A percentile compares a stretch with the other conserved stretches of the same genome.
Conservation (phyloP, 2,797 vertebrate genomes). For the Alexandromys oeconomus region DNA sequence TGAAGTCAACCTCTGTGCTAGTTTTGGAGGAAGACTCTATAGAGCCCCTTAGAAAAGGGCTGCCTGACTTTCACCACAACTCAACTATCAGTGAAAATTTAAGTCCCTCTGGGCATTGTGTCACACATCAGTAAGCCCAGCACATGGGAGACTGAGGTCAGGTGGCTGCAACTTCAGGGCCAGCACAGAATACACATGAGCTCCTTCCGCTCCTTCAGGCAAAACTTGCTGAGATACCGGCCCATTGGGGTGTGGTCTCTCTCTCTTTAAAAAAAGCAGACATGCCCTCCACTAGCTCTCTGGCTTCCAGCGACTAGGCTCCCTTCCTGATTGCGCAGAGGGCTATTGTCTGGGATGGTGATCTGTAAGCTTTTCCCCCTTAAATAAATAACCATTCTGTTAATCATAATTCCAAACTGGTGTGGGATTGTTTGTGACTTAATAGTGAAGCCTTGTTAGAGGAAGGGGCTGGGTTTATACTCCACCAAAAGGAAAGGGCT, state of each 20-base stretch:
- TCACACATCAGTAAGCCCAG: background rate
- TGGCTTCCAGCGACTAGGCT: no score
- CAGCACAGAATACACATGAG: background rate
- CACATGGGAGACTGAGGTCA: background rate
- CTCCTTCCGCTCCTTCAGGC: no score
- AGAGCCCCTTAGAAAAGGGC: background rate
- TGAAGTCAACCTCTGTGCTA: background rate
- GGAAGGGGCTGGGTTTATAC: background rate
- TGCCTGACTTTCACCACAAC: background rate
- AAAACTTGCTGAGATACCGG: no score
- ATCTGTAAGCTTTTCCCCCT: no score
- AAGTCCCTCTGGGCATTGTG: background rate
- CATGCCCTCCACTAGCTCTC: no score
- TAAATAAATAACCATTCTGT: no score
- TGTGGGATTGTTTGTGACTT: no score
- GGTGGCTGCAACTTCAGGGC: background rate
- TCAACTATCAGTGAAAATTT: background rate
- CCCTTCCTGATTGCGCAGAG: no score
- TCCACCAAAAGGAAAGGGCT: background rate
- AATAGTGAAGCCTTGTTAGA: background rate
- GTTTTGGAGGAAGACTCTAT: background rate
- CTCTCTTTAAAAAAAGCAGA: no score
- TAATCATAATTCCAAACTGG: no score
- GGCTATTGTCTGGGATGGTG: no score
- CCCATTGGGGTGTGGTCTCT: no score